phyloP scores from a whole-genome alignment of 2,797 vertebrate genomes.

The Garrulus glandarius region DNA sequence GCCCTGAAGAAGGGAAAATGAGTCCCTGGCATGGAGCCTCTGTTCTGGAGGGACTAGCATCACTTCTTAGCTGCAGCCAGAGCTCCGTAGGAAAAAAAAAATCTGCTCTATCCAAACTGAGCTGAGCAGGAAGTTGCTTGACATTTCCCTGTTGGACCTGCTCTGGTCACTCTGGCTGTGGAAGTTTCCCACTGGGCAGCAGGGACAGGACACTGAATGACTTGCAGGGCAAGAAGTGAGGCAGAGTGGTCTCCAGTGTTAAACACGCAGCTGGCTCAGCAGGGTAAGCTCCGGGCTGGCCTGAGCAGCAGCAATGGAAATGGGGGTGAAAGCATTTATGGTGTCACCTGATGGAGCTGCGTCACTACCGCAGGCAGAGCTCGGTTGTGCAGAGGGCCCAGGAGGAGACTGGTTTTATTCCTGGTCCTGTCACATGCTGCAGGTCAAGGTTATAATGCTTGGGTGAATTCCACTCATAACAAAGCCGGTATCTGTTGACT shows the following conservation, averaged over 20 bases:
- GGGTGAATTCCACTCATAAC: neutral
- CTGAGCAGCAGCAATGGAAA: rapidly evolving
- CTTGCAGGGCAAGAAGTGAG: neutral
- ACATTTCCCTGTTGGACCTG: neutral
- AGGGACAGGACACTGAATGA: neutral
- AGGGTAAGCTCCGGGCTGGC: neutral
- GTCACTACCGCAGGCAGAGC: rapidly evolving
- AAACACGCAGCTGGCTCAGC: neutral
- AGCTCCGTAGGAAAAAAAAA: neutral
- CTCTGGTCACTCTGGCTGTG: neutral
- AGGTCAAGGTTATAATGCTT: neutral
- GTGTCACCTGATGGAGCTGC: rapidly evolving
- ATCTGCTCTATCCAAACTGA: rapidly evolving
- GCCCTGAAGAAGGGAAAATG: neutral
- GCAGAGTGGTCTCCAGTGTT: rapidly evolving
- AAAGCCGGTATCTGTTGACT: neutral
- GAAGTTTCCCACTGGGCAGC: neutral
- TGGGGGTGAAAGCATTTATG: rapidly evolving
- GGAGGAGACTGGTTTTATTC: neutral
- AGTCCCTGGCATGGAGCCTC: neutral
- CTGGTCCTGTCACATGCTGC: neutral
- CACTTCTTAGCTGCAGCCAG: neutral
- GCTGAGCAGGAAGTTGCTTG: neutral
- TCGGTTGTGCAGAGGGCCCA: neutral
- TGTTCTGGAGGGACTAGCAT: neutral